phyloP scores from a whole-genome alignment of 2,888 invertebrate species.

The Sesia apiformis region DNA sequence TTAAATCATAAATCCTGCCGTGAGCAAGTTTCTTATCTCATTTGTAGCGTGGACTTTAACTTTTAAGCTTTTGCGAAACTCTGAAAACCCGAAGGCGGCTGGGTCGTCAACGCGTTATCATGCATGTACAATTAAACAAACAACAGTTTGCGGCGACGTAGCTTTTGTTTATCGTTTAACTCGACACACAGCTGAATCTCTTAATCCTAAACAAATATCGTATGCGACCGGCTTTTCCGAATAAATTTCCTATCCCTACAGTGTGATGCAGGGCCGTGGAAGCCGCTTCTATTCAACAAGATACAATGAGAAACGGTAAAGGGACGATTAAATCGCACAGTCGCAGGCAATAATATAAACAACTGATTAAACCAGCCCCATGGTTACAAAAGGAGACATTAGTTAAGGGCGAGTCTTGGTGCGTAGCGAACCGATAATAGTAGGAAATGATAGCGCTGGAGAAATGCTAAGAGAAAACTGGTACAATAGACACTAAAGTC shows the following conservation, averaged over 20 bases:
- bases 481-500: slow-evolving; percentile 33
- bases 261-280: slow-evolving; percentile 18
- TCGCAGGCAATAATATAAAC: slow-evolving; percentile 68
- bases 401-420: slow-evolving; percentile 50
- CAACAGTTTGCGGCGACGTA: slow-evolving; percentile 54
- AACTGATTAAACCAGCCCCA: slow-evolving; percentile 63
- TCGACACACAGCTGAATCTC: slow-evolving; percentile 53
- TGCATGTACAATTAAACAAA: slow-evolving; percentile 65
- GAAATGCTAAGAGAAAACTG: slow-evolving; percentile 34
- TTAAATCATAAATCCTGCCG: slow-evolving; percentile 16
- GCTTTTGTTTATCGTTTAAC: slow-evolving; percentile 64
- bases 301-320: slow-evolving; percentile 68
- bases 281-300: slow-evolving; percentile 33
- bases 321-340: slow-evolving; percentile 60
- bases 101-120: slow-evolving; percentile 54
- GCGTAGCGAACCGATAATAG: slow-evolving; percentile 57
- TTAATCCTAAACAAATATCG: slow-evolving; percentile 70
- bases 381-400: slow-evolving; percentile 71
- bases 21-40: slow-evolving; percentile 24
- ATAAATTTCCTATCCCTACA: slow-evolving; percentile 37
- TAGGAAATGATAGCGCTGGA: slow-evolving; percentile 53
- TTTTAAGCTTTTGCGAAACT: slow-evolving; percentile 32
- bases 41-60: slow-evolving; percentile 24
- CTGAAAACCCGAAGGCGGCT: slow-evolving; percentile 25
- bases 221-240: slow-evolving; percentile 22